A percentile compares a stretch with the other conserved stretches of the same genome.
phyloP scores from a whole-genome alignment of 2,113 vertebrate genomes.

The Chionomys nivalis region DNA sequence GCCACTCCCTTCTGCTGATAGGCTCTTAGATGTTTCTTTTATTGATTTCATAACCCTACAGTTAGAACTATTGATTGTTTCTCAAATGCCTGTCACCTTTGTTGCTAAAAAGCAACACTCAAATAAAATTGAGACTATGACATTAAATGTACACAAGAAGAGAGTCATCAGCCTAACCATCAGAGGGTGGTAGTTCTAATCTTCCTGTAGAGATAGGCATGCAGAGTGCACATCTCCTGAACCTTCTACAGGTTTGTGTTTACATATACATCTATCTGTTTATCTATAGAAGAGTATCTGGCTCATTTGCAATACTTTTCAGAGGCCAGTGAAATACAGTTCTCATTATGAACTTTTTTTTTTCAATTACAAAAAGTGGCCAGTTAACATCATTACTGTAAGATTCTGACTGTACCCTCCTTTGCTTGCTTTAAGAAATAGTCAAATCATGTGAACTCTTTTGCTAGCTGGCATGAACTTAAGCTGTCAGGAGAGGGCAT shows the following conservation, averaged over 20 bases:
- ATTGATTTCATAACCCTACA: neutral
- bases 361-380: slow-evolving; percentile 36
- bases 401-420: neutral
- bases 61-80: slow-evolving; percentile 4
- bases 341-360: neutral
- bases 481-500: slow-evolving; percentile 6
- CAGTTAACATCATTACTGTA: neutral
- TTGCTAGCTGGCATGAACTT: neutral
- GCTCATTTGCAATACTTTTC: slow-evolving; percentile 5
- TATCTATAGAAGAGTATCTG: neutral
- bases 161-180: neutral
- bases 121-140: slow-evolving; percentile 32
- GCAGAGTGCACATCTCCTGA: neutral
- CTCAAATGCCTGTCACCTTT: neutral
- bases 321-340: neutral
- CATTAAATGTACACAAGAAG: neutral
- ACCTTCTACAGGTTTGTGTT: neutral
- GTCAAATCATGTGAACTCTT: neutral
- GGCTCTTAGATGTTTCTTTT: neutral
- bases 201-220: neutral
- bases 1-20: neutral
- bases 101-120: slow-evolving; percentile 17
- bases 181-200: neutral
- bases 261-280: neutral
- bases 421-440: slow-evolving; percentile 26